Evolutionary conservation across 2,797 vertebrate species (phyloP).

Genomic region (Trachops cirrhosus): DNA sequence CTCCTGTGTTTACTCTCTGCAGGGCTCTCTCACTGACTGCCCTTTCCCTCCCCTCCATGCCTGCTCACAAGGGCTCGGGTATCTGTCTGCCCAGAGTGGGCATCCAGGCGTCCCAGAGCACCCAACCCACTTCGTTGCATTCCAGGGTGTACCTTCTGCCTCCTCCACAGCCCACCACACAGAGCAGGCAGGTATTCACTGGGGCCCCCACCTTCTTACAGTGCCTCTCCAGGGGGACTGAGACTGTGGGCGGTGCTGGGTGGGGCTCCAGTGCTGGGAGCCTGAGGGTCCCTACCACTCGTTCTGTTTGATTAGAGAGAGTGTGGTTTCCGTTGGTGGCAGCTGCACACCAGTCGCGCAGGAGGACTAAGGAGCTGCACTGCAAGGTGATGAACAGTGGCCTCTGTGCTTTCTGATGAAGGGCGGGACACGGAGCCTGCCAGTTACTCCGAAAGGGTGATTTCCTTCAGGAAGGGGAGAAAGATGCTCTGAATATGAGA

Average conservation of each 20-base stretch:
- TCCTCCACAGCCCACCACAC: accelerated
- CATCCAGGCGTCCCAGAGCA: accelerated
- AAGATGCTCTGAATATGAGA: not conserved
- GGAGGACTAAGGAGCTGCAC: not conserved
- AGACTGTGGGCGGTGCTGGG: not conserved
- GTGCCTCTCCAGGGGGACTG: accelerated
- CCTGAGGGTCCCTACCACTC: not conserved
- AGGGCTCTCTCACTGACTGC: not conserved
- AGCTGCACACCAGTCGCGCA: accelerated
- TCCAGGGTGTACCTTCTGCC: accelerated
- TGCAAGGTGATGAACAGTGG: not conserved
- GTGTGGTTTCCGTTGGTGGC: not conserved
- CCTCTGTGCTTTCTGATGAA: not conserved
- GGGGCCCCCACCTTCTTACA: not conserved
- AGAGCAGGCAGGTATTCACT: not conserved
- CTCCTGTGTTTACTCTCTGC: accelerated
- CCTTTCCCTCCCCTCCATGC: not conserved
- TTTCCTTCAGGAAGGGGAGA: not conserved
- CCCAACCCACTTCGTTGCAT: not conserved
- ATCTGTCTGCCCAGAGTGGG: accelerated
- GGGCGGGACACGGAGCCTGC: accelerated
- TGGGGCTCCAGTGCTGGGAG: not conserved
- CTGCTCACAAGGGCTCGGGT: not conserved
- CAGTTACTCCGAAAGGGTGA: too few species aligned
- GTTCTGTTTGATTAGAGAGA: not conserved